These are phyloP conservation scores for Apamea monoglypha DNA, from an alignment of 2,888 invertebrate species.

Conservation along the genomic window DNA sequence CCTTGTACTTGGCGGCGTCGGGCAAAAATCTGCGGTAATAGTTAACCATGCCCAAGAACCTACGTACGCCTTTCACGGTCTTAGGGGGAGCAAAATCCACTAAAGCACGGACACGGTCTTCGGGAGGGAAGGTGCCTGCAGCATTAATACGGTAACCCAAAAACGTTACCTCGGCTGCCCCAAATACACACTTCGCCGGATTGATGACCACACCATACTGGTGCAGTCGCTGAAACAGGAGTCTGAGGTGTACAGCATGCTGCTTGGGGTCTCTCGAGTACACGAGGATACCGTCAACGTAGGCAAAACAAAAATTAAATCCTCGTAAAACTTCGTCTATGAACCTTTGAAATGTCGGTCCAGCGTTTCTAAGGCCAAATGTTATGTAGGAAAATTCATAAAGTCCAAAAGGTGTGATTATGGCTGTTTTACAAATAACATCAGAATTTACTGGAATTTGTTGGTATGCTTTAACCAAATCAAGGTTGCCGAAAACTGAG, in stretches of 20 bases:
- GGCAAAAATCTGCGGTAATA: slow-evolving; percentile 4
- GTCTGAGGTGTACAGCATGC: neutral
- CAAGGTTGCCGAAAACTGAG: too few relatives aligned
- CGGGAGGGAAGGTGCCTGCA: too few relatives aligned
- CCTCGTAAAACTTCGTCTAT: neutral
- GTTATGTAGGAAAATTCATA: neutral
- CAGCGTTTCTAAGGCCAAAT: neutral
- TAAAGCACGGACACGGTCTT: neutral
- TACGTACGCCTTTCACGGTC: neutral
- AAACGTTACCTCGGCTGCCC: neutral
- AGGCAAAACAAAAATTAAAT: neutral
- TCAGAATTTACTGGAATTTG: neutral
- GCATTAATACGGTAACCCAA: too few relatives aligned
- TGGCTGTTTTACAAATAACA: neutral
- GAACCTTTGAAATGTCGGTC: neutral
- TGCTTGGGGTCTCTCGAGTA: neutral
- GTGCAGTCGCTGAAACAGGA: neutral
- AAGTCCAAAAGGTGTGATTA: neutral
- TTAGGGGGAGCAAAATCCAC: neutral
- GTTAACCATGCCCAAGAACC: neutral
- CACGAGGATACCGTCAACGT: neutral
- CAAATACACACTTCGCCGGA: neutral
- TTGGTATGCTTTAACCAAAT: too few relatives aligned
- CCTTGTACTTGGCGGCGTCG: neutral
- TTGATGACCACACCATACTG: neutral